phyloP scores from a whole-genome alignment of 2,113 vertebrate genomes.

The Coreoperca whiteheadi region DNA sequence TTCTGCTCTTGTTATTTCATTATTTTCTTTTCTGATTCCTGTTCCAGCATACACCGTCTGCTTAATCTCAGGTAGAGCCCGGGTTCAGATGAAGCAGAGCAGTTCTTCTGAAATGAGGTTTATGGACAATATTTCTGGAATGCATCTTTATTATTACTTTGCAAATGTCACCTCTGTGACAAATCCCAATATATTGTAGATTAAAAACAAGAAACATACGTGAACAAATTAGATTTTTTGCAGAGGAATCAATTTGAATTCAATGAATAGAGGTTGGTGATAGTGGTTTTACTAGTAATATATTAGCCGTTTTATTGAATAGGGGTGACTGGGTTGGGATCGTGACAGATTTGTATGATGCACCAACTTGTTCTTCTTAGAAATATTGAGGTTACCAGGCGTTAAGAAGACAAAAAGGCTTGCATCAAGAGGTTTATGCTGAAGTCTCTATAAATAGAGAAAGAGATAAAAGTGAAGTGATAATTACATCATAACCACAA shows the following conservation, averaged over 20 bases:
- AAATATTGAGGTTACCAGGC: not conserved
- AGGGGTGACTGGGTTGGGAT: not conserved
- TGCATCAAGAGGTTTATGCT: not conserved
- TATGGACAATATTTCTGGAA: not conserved
- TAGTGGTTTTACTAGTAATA: not conserved
- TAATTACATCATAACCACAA: not conserved
- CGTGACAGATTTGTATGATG: not conserved
- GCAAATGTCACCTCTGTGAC: not conserved
- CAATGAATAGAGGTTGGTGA: not conserved
- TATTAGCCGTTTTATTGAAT: not conserved
- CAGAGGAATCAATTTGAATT: constrained; percentile 18
- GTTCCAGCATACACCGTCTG: not conserved
- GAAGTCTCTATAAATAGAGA: not conserved
- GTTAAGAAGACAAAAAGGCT: not conserved
- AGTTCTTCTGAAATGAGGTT: not conserved
- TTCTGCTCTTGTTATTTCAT: constrained; percentile 7
- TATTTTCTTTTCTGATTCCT: constrained; percentile 18
- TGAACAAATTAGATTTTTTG: constrained; percentile 12
- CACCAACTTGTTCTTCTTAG: not conserved
- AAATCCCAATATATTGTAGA: not conserved
- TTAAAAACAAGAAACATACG: too few relatives aligned
- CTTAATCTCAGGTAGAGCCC: not conserved
- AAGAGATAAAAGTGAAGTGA: not conserved
- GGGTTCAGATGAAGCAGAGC: not conserved
- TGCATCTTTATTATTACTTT: constrained; percentile 8